These are phyloP conservation scores for Dasyprocta punctata DNA, from an alignment of 2,113 vertebrate genomes.

Conservation along the genomic window DNA sequence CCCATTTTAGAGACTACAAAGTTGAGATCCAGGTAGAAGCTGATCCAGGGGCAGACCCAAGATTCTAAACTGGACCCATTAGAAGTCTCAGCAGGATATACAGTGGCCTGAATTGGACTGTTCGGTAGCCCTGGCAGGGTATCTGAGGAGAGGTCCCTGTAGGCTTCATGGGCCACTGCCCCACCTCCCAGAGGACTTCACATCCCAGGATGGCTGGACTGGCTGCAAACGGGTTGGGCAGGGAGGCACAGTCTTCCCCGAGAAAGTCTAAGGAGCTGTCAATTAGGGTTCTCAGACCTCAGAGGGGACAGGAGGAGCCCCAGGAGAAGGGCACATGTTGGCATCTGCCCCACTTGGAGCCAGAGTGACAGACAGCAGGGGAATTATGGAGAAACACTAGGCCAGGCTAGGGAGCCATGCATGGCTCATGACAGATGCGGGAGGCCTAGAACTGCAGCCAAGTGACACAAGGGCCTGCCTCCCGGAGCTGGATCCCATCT, in stretches of 20 bases:
- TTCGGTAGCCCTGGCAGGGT: not conserved
- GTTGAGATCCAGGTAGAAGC: not conserved
- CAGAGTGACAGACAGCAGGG: not conserved
- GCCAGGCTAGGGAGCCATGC: not conserved
- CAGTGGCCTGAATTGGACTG: not conserved
- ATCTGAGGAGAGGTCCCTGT: not conserved
- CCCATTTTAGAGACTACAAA: slow-evolving; percentile 31
- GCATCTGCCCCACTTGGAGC: slow-evolving; percentile 59
- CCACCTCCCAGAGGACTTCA: not conserved
- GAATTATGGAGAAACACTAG: slow-evolving; percentile 31
- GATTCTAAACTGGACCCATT: not conserved
- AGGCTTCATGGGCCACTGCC: not conserved
- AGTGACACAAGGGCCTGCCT: not conserved
- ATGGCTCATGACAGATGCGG: not conserved
- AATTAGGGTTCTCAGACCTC: not conserved
- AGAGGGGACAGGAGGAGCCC: not conserved
- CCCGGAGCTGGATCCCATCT: not conserved
- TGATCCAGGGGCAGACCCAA: not conserved
- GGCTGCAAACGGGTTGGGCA: not conserved
- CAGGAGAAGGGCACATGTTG: not conserved
- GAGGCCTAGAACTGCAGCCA: not conserved
- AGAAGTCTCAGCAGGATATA: not conserved
- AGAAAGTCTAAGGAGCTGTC: not conserved
- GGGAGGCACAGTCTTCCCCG: not conserved
- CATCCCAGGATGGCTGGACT: not conserved